Percentiles rank a stretch among this genome's conserved stretches.
phyloP scores from a whole-genome alignment of 2,888 invertebrate genomes.

The Oasisia sp. region DNA sequence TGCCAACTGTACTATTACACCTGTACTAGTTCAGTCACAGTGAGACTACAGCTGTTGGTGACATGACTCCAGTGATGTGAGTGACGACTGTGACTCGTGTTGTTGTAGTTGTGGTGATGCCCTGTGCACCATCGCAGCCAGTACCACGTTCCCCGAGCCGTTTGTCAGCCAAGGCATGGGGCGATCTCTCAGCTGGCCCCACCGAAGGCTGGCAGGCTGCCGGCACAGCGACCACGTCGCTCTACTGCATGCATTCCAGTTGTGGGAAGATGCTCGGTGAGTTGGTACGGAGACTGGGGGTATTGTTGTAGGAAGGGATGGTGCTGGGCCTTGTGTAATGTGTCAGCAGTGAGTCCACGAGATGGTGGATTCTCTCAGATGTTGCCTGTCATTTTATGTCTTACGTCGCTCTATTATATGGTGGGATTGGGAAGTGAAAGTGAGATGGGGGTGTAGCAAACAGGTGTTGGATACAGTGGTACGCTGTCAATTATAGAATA shows the following conservation, averaged over 20 bases:
- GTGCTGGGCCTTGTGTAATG: too few relatives aligned
- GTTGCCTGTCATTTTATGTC: too few relatives aligned
- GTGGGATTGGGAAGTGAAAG: too few relatives aligned
- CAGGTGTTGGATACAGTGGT: too few relatives aligned
- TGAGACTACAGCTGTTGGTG: not conserved
- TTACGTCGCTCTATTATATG: too few relatives aligned
- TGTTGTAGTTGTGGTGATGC: slow-evolving; percentile 83
- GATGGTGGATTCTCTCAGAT: too few relatives aligned
- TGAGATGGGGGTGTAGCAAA: too few relatives aligned
- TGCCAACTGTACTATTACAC: not conserved
- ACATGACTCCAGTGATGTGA: not conserved
- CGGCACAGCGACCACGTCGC: slow-evolving; percentile 95
- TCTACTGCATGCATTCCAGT: slow-evolving; percentile 89
- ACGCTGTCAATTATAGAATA: too few relatives aligned
- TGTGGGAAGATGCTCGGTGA: slow-evolving; percentile 70
- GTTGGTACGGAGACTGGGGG: not conserved
- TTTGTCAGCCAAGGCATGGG: slow-evolving; percentile 74
- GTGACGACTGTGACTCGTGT: not conserved
- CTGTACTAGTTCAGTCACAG: not conserved
- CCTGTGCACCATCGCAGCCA: slow-evolving; percentile 92
- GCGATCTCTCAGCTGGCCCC: slow-evolving; percentile 82
- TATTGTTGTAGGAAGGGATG: not conserved
- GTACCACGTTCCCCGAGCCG: slow-evolving; percentile 94
- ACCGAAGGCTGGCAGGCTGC: slow-evolving; percentile 86
- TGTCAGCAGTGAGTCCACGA: too few relatives aligned